Evolutionary conservation across 2,888 invertebrate species (phyloP), one percentile per base, ranked within the genome.

Genomic region (Caenorhabditis wallacei): DNA sequence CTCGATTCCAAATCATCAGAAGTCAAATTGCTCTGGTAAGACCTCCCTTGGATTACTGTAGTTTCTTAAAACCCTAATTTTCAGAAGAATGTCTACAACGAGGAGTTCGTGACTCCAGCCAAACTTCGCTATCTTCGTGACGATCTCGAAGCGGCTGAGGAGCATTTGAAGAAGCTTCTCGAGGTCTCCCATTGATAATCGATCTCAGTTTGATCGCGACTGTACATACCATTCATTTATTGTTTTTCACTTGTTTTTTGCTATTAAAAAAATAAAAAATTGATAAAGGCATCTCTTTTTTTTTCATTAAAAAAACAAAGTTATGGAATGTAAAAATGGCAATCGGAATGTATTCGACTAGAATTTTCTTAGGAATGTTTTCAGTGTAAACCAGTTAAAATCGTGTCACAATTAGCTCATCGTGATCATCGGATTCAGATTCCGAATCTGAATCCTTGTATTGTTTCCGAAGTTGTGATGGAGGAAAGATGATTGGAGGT

Each of bases 11-110:
- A 26, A 57, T 82, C 16, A 66, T 82, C 57, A 59, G 82, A 35
- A 63, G 82, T 82, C 68, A 82, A 61, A 46, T 82, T 18, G 82
- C 82, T 20, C 61, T 82, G 46, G 82, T 82, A n/a, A 8, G 40
- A 10, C 4, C 3, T 40, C 2, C 2, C 40, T n/a, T 10, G 16
- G 40, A 40, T 13, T 16, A 40, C 40, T 40, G 10, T 10, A 40
- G 10, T 40, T 16, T 13, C 10, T 40, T 13, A 10, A 8, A 35
- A 35, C 35, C 4, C 35, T 10, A 35, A 35, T 40, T 40, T 76
- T 18, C 81, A 82, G 81, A 75, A 82, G 24, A 82, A 82, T 57
- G 81, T 82, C 5, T 82, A 82, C 70, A 82, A 82, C 61, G 81
- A 82, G 40, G 81, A 82, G 24, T 70, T 70, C 46, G 81, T 82